phyloP scores from a whole-genome alignment of 2,797 vertebrate genomes.

The Sebastiscus tertius region DNA sequence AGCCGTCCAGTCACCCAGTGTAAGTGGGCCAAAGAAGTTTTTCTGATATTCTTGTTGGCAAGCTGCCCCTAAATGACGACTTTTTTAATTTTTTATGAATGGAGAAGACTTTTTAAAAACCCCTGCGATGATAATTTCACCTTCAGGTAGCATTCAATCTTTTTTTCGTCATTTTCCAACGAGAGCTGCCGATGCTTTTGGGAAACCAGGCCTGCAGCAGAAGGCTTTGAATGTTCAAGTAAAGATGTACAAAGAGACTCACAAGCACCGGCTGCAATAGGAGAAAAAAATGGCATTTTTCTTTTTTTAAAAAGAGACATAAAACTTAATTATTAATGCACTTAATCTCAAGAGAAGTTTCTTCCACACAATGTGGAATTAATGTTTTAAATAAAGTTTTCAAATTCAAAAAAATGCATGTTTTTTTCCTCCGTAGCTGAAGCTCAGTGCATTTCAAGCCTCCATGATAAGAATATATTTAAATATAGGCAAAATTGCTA shows the following conservation, averaged over 20 bases:
- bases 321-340: constrained; percentile 47
- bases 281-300: constrained; percentile 9
- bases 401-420: constrained; percentile 14
- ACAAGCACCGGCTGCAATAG: constrained; percentile 17
- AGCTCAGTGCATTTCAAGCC: constrained; percentile 30
- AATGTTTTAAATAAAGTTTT: constrained; percentile 18
- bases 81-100: constrained; percentile 10
- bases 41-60: constrained; percentile 4
- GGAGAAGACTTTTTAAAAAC: background rate
- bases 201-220: constrained; percentile 44
- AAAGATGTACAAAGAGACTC: constrained; percentile 49
- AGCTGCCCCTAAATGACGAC: background rate
- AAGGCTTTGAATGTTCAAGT: constrained; percentile 52
- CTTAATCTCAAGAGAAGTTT: constrained; percentile 36
- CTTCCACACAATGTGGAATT: constrained; percentile 11
- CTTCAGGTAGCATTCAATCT: background rate
- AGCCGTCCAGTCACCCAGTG: background rate
- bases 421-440: background rate
- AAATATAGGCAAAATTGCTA: constrained; percentile 5
- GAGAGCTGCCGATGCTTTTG: constrained; percentile 20
- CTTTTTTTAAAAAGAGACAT: background rate
- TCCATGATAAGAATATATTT: constrained; percentile 15
- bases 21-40: constrained; percentile 25
- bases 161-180: background rate
- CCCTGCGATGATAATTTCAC: background rate